Conservation (phyloP, 1,140 invertebrate genomes). For the Metopolophium dirhodum region DNA sequence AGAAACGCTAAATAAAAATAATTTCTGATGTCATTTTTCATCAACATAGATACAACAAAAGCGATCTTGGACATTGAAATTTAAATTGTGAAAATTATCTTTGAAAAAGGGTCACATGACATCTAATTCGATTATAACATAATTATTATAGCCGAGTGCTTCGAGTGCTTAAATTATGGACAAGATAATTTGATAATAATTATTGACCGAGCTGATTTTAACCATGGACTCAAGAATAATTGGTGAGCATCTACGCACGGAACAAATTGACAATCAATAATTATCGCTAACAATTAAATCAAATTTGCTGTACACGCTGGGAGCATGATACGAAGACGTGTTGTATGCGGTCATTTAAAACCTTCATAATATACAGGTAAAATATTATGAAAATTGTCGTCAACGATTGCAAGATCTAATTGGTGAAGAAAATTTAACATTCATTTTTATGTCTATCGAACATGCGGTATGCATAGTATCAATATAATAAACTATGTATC, state of each 20-base stretch:
- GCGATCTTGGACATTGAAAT: not conserved
- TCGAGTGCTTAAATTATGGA: not conserved
- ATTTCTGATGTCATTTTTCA: not conserved
- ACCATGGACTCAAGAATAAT: not conserved
- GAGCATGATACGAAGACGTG: not conserved
- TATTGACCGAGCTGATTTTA: not conserved
- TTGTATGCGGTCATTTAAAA: not conserved
- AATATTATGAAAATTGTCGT: not conserved
- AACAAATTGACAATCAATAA: not conserved
- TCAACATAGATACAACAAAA: not conserved
- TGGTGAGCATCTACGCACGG: not conserved
- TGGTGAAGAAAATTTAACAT: not conserved
- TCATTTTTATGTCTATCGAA: not conserved
- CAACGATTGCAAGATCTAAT: not conserved
- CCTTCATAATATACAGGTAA: not conserved
- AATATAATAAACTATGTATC: not conserved
- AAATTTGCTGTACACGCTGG: not conserved
- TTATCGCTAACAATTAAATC: not conserved
- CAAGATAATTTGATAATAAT: not conserved
- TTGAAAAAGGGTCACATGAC: not conserved
- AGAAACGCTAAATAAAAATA: not conserved
- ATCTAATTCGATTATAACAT: not conserved
- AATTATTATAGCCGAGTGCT: not conserved
- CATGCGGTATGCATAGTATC: not conserved
- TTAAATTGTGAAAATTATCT: not conserved